Conservation (phyloP, 1,140 invertebrate species). For the Macrobrachium nipponense region DNA sequence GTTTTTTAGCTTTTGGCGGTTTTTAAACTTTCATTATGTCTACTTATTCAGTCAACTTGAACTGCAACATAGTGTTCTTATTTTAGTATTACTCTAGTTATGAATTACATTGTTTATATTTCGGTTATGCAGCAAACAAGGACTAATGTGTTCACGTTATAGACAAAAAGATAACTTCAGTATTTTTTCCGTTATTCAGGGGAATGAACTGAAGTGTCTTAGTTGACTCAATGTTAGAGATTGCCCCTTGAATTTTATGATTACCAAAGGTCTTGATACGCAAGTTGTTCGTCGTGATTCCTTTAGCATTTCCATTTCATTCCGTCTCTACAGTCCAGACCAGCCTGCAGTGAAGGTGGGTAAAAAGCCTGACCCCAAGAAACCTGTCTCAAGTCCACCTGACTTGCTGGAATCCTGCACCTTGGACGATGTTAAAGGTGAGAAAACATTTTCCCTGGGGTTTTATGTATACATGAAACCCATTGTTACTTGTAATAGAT, state of each 20-base stretch:
- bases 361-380: constrained; percentile 29
- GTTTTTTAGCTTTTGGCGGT: no score
- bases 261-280: no score
- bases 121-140: not conserved
- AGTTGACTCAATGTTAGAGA: no score
- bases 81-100: not conserved
- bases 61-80: no score
- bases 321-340: constrained; percentile 31
- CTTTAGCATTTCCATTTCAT: not conserved
- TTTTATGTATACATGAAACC: not conserved
- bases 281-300: not conserved
- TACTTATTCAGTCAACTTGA: no score
- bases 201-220: no score
- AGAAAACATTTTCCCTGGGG: not conserved
- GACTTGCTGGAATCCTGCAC: constrained; percentile 64
- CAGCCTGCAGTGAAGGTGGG: constrained; percentile 33
- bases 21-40: no score
- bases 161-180: no score
- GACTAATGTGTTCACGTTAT: no score
- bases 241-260: no score
- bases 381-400: constrained; percentile 26
- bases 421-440: constrained; percentile 62
- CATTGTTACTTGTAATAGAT: no score
- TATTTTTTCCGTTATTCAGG: no score
- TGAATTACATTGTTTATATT: not conserved